Base-by-base conservation (phyloP, 2,888 invertebrate species). In the Drosophila sordidapex region DNA sequence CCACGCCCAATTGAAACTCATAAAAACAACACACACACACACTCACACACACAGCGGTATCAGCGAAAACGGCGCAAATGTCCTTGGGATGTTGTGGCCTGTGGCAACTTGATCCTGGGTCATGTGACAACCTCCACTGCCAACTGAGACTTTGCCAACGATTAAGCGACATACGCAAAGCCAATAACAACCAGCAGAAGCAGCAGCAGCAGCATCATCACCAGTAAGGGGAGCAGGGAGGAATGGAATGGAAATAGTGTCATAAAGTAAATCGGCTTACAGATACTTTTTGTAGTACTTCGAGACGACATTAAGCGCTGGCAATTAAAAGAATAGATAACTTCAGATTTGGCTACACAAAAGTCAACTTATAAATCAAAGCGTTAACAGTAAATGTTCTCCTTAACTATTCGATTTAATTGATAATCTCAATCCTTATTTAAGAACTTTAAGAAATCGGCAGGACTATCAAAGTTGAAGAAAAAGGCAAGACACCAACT, bases 51-150 rank as follows among this genome's bases (percentile, higher is more conserved):
- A 58, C 60, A 70, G 63, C 11, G 15, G 25, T 25, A 21, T 53
- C 29, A 40, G 48, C 27, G 21, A 49, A 36, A 58, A 60, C 54
- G 60, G 54, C 49, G 13, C 70, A 58, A 71, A 72, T 79, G 88
- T 85, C 88, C 88, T 88, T 85, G 83, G 79, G 77, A 68, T 73
- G 73, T 60, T 70, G 29, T 58, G 62, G 74, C 68, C 80, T 65
- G 71, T 61, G 62, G 74, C 75, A 69, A 69, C 66, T 75, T 75
- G 81, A 83, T 81, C 83, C 79, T 85, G 65, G 61, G 52, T 70
- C 71, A 69, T 74, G 54, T 63, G 64, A 62, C 73, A 65, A 60
- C 35, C 61, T 61, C 63, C 38, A 4, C 10, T 40, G 72, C 69
- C 59, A 65, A 68, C 70, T 70, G 79, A 70, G 79, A 79, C 80